These are phyloP conservation scores for Phataginus tricuspis DNA, from an alignment of 2,797 vertebrate genomes.

Conservation along the genomic window DNA sequence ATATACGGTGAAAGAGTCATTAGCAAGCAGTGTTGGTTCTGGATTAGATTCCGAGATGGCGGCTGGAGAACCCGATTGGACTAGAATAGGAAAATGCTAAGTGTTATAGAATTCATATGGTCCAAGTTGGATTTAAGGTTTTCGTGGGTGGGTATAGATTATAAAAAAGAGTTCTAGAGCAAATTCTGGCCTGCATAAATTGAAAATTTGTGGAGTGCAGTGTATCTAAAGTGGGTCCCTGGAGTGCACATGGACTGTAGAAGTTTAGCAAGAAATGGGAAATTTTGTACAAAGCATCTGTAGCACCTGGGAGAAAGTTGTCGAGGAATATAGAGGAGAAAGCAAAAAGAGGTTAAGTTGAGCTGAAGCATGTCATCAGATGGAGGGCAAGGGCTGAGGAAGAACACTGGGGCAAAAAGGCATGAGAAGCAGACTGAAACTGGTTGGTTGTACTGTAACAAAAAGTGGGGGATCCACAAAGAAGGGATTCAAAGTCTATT, in stretches of 20 bases:
- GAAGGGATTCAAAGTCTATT: neutral
- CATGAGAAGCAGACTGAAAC: neutral
- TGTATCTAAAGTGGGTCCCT: neutral
- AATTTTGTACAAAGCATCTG: neutral
- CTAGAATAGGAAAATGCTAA: neutral
- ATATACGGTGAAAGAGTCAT: neutral
- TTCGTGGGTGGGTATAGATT: neutral
- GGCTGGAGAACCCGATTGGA: neutral
- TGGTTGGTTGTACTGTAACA: neutral
- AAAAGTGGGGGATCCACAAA: neutral
- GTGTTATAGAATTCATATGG: neutral
- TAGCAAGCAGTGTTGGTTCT: neutral
- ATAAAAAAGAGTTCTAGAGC: neutral
- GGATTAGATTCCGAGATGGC: neutral
- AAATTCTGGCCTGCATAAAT: neutral
- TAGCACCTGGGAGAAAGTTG: neutral
- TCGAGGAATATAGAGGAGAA: neutral
- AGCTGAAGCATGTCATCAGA: neutral
- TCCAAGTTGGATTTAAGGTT: neutral
- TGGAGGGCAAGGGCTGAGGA: no score
- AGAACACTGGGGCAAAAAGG: neutral
- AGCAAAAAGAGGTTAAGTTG: neutral
- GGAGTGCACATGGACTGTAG: neutral
- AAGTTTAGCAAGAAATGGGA: neutral
- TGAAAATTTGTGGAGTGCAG: accelerated